These are phyloP conservation scores for Drosophila helvetica DNA, from an alignment of 2,888 invertebrate genomes.

Conservation along the genomic window DNA sequence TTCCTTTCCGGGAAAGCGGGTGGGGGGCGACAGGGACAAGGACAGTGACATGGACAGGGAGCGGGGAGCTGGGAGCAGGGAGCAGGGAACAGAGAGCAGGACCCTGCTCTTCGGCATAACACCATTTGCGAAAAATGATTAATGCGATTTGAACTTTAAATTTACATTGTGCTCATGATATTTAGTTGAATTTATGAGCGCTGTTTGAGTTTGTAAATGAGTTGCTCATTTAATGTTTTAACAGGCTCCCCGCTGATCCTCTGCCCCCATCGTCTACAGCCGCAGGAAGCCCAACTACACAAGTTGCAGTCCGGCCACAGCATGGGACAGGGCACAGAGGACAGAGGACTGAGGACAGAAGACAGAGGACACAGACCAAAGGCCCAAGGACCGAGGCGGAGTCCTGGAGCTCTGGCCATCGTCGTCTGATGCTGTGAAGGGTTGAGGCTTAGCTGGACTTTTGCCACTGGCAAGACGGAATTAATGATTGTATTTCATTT, in stretches of 20 bases:
- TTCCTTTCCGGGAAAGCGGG: neutral
- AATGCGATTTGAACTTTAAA: constrained; percentile 77
- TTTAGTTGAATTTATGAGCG: constrained; percentile 76
- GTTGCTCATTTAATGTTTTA: constrained; percentile 76
- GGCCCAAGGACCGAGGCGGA: neutral
- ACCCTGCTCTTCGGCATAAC: neutral
- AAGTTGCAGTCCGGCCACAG: constrained; percentile 30
- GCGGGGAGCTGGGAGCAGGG: neutral
- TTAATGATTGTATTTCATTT: constrained; percentile 76
- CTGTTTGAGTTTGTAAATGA: constrained; percentile 78
- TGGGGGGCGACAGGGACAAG: neutral
- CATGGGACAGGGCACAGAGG: constrained; percentile 12
- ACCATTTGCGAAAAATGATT: constrained; percentile 68
- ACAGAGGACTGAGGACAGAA: neutral
- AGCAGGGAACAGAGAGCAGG: neutral
- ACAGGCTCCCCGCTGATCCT: constrained; percentile 47
- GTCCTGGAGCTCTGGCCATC: neutral
- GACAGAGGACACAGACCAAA: constrained; percentile 22
- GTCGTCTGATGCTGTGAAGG: constrained; percentile 4
- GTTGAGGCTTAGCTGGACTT: constrained; percentile 29
- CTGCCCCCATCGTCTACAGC: neutral
- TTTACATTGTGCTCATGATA: constrained; percentile 79
- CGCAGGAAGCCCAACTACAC: constrained; percentile 34
- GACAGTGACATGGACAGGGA: too few relatives aligned
- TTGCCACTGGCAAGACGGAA: constrained; percentile 62